A percentile compares a stretch with the other conserved stretches of the same genome.
Conservation (phyloP, 1,140 invertebrate genomes). For the Pomacea maculata region DNA sequence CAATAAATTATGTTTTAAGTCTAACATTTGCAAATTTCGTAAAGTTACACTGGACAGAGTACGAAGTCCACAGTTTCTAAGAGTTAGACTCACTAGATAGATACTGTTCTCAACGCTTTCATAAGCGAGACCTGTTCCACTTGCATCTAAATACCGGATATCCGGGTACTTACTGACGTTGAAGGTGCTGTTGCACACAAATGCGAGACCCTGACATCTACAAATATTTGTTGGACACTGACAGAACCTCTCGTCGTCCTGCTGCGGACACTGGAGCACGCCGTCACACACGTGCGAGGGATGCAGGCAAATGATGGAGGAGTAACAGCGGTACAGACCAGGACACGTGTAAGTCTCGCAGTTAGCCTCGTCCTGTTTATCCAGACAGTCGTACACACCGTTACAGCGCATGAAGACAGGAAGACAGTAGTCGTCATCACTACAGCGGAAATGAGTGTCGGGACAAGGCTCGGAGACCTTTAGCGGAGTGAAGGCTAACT, state of each 20-base stretch:
- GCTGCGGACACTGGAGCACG: not conserved
- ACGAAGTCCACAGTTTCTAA: not conserved
- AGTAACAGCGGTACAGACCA: not conserved
- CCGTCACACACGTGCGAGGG: constrained; percentile 1
- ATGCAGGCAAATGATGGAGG: not conserved
- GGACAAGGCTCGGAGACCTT: not conserved
- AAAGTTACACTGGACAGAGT: not conserved
- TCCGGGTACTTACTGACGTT: not conserved
- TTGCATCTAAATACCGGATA: not conserved
- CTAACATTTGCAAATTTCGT: not conserved
- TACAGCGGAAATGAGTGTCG: constrained; percentile 15
- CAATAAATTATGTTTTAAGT: not conserved
- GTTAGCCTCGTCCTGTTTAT: constrained; percentile 1
- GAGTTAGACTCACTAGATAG: not conserved
- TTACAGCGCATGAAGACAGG: constrained; percentile 27
- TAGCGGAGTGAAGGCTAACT: not conserved
- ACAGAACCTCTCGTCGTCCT: constrained; percentile 12
- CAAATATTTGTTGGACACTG: not conserved
- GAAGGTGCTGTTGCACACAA: not conserved
- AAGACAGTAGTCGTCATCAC: constrained; percentile 4
- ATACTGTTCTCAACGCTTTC: not conserved
- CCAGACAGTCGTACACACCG: constrained; percentile 18
- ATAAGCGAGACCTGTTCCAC: not conserved
- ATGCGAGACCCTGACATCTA: constrained; percentile 5
- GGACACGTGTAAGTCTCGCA: not conserved